A percentile compares a stretch with the other conserved stretches of the same genome.
Evolutionary conservation across 2,797 vertebrate genomes (phyloP).

Genomic region (Micropoecilia bifurca): DNA sequence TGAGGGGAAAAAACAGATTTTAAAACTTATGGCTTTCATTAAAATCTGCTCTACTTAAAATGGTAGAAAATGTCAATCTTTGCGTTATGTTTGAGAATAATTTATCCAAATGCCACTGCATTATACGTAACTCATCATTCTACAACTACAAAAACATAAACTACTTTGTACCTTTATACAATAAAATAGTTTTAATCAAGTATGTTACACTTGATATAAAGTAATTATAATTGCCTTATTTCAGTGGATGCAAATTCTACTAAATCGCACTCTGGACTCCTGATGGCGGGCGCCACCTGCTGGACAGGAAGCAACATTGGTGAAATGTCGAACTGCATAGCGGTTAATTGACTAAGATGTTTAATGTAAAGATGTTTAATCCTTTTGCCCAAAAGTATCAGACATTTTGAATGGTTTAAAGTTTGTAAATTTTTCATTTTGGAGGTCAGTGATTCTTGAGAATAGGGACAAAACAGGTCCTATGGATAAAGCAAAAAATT

Average conservation of each 20-base stretch:
- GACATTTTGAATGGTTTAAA: not conserved
- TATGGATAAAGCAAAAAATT: no score
- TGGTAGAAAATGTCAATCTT: not conserved
- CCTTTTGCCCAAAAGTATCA: not conserved
- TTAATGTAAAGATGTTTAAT: not conserved
- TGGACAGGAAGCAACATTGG: conserved; percentile 21
- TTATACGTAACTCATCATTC: not conserved
- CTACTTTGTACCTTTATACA: not conserved
- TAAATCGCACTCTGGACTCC: not conserved
- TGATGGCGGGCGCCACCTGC: conserved; percentile 49
- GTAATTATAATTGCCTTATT: not conserved
- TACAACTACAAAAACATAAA: not conserved
- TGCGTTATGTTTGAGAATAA: not conserved
- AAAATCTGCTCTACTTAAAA: not conserved
- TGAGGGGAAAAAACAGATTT: not conserved
- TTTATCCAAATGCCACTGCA: not conserved
- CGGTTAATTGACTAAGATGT: not conserved
- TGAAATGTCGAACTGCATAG: fast-evolving
- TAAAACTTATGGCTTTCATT: not conserved
- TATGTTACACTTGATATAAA: no score
- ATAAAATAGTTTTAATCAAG: no score
- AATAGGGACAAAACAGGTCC: no score
- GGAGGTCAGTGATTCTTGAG: not conserved
- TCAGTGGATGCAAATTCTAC: not conserved
- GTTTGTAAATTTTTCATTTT: not conserved